Percentiles rank a stretch among this genome's conserved stretches.
These are phyloP conservation scores for Alethe castanea DNA, from an alignment of 2,113 vertebrate genomes.

Conservation along the genomic window DNA sequence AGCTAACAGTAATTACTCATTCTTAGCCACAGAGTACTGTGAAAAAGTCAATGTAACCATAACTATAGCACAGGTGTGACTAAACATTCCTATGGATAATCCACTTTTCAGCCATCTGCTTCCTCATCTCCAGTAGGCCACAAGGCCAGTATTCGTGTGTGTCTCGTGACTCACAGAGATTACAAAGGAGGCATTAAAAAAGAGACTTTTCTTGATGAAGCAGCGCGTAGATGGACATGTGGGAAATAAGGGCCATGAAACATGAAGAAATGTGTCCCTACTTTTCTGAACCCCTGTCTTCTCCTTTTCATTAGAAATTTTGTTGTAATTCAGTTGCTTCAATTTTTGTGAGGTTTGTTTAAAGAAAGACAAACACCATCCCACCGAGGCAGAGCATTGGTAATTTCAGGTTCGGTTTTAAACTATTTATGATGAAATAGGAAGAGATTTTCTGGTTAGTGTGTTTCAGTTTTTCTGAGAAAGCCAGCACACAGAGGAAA, in stretches of 20 bases:
- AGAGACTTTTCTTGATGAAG: not conserved
- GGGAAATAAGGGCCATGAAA: not conserved
- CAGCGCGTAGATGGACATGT: accelerated
- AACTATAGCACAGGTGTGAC: too few species aligned
- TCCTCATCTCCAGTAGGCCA: too few species aligned
- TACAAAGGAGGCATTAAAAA: not conserved
- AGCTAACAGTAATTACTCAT: not conserved
- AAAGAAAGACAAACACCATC: too few species aligned
- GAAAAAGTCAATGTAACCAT: too few species aligned
- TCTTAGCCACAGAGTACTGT: not conserved
- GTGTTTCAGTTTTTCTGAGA: not conserved
- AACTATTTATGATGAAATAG: not conserved
- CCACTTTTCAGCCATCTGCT: too few species aligned
- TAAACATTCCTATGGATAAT: too few species aligned
- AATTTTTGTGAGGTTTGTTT: too few species aligned
- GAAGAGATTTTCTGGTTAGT: not conserved
- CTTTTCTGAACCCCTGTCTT: not conserved
- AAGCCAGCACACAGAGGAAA: not conserved
- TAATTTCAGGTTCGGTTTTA: not conserved
- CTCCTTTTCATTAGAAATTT: not conserved
- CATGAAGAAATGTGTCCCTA: not conserved
- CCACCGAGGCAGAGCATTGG: accelerated
- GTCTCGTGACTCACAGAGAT: too few species aligned
- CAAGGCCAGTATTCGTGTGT: too few species aligned
- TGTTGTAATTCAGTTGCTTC: too few species aligned